Base-by-base conservation (phyloP, 2,797 vertebrate species). In the Argyrosomus regius region DNA sequence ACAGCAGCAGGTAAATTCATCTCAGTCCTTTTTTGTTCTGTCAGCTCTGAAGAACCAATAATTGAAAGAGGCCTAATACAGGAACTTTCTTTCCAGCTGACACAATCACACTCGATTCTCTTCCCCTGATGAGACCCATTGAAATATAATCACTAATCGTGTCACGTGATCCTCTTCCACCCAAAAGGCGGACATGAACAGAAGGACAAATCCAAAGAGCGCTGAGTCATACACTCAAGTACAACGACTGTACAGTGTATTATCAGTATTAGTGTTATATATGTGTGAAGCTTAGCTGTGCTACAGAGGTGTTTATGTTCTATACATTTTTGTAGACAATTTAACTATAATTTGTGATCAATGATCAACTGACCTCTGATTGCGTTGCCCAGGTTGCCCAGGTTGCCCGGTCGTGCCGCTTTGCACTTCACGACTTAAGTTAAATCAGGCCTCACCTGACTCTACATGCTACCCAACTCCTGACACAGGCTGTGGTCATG, bases 121-220 rank as follows among this genome's bases (percentile, higher is more conserved):
- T 18, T 56, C 49, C 50, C 65, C 48, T 69, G 57, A 43, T 31
- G 43, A 43, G 57, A 54, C 52, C 56, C 18, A 18, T 63, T 50
- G 65, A 58, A 59, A 78, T 35, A 18, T 72, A 63, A 75, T 58
- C 26, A 35, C 11, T 50, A 58, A 58, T 80, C 16, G 48, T 20
- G 45, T 53, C 53, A 46, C 6, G 35, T 39, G 20, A 46, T 70
- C 31, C 46, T 59, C 35, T 75, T 64, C 28, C 20, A 39, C 8
- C 8, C 18, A 62, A 22, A 49, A 20, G 3, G 13, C 20, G 8
- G n/a, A 72, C 41, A 26, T 28, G 17, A 61, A 22, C 39, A n/a
- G 35, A 53, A 10, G 45, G 59, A 68, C 53, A 24, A 56, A 56
- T 56, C 52, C 49, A 39, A 24, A 48, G 18, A 53, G 56, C 46